phyloP scores from a whole-genome alignment of 2,888 invertebrate species.

The Tetragnatha montana region DNA sequence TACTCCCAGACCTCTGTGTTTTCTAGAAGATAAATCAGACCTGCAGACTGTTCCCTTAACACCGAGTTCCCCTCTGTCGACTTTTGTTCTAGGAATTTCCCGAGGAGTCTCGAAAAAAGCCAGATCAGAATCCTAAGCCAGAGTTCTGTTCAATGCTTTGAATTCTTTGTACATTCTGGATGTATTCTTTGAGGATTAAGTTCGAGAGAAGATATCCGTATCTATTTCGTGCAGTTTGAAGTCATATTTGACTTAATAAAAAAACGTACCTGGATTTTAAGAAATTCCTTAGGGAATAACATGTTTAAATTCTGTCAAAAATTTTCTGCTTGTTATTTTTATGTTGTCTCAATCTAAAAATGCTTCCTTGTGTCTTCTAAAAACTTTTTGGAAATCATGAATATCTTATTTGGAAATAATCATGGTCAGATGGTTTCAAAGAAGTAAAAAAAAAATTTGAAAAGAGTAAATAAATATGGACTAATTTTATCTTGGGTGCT shows the following conservation, averaged over 20 bases:
- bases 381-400: too few species aligned
- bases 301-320: background rate
- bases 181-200: slow-evolving; percentile 10
- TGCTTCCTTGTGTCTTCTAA: too few species aligned
- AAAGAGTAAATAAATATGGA: too few species aligned
- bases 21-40: slow-evolving; percentile 32
- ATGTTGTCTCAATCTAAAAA: too few species aligned
- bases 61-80: background rate
- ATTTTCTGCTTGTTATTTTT: background rate
- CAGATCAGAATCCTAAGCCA: slow-evolving; percentile 28
- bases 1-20: background rate
- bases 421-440: too few species aligned
- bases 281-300: background rate
- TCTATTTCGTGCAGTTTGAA: slow-evolving; percentile 15
- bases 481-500: too few species aligned
- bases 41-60: background rate
- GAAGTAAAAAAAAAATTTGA: too few species aligned
- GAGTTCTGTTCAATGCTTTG: slow-evolving; percentile 23
- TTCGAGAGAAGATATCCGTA: slow-evolving; percentile 23
- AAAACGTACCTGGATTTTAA: background rate
- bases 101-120: background rate
- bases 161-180: slow-evolving; percentile 3
- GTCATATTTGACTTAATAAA: background rate
- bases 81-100: slow-evolving; percentile 21
- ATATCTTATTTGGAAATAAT: too few species aligned